Conservation (phyloP, 2,113 vertebrate genomes). For the Ptilonorhynchus violaceus region DNA sequence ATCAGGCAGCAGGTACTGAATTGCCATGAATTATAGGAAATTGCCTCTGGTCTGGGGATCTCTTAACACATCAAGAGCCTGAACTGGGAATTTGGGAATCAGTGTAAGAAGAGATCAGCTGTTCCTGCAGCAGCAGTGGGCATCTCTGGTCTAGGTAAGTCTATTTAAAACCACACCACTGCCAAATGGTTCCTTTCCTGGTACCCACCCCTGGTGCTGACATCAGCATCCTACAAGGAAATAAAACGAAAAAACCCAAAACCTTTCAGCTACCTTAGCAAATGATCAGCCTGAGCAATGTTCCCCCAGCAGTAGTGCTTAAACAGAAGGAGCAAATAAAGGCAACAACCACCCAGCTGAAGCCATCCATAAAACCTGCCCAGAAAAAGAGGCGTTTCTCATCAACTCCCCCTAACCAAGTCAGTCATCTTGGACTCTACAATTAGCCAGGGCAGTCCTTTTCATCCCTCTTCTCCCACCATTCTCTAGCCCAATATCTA, state of each 20-base stretch:
- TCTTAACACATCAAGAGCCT: neutral
- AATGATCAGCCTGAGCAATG: neutral
- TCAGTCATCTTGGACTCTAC: neutral
- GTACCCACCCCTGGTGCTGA: neutral
- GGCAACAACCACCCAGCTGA: neutral
- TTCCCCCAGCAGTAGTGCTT: neutral
- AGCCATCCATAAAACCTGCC: neutral
- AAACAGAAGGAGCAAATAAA: neutral
- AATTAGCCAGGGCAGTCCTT: neutral
- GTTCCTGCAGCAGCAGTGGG: neutral
- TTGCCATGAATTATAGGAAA: neutral
- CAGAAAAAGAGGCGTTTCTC: neutral
- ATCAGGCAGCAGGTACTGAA: neutral
- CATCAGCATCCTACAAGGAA: neutral
- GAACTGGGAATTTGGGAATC: neutral
- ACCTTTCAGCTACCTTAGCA: neutral
- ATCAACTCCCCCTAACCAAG: neutral
- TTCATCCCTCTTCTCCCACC: neutral
- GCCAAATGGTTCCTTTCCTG: neutral
- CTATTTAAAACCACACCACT: neutral
- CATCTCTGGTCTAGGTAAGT: neutral
- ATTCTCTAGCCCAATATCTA: neutral
- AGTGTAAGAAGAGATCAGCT: neutral
- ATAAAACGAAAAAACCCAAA: neutral
- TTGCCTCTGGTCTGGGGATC: neutral